Conservation (phyloP, 1,140 invertebrate species). For the Drosophila pruinosa region DNA sequence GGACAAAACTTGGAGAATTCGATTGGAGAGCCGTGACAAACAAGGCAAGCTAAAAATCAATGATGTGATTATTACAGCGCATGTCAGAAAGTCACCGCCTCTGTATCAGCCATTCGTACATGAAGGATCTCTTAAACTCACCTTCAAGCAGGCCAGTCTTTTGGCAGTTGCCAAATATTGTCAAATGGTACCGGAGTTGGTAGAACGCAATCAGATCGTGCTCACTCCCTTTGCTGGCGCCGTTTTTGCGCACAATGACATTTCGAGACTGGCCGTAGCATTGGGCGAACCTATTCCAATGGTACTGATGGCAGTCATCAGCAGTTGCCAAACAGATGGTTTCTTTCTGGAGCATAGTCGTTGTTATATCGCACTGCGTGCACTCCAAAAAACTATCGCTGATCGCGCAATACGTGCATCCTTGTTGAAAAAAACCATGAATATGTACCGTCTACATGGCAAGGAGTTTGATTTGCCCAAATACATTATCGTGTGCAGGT, state of each 20-base stretch:
- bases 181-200: constrained; percentile 49
- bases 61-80: constrained; percentile 33
- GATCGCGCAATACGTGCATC: constrained; percentile 39
- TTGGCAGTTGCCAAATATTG: constrained; percentile 61
- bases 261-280: constrained; percentile 38
- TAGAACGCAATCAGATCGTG: constrained; percentile 42
- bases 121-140: constrained; percentile 32
- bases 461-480: constrained; percentile 39
- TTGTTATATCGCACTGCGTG: constrained; percentile 54
- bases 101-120: constrained; percentile 35
- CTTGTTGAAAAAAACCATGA: constrained; percentile 50
- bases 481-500: constrained; percentile 33
- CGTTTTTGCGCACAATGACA: constrained; percentile 38
- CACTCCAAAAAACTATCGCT: constrained; percentile 34
- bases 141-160: constrained; percentile 65
- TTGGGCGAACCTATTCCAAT: constrained; percentile 37
- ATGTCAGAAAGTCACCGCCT: constrained; percentile 16
- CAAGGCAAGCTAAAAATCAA: neutral
- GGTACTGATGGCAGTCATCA: constrained; percentile 50
- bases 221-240: constrained; percentile 60
- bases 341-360: constrained; percentile 51
- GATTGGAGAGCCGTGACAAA: neutral
- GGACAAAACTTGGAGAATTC: constrained; percentile 37
- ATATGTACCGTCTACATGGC: constrained; percentile 57
- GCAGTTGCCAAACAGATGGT: constrained; percentile 64